Conservation (phyloP, 2,888 invertebrate species). For the Macaria liturata region DNA sequence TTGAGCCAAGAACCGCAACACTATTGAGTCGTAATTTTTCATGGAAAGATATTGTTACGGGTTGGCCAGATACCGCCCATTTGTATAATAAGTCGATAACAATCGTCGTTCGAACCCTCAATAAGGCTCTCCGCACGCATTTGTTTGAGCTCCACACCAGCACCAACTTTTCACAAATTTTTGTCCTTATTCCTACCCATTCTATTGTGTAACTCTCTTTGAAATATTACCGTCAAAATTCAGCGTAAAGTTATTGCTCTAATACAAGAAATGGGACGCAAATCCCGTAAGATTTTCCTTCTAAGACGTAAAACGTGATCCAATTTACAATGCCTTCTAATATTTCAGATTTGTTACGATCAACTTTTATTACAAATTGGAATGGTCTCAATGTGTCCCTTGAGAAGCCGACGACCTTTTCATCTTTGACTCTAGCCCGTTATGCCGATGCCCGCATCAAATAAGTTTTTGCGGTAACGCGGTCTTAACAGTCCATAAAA, state of each 20-base stretch:
- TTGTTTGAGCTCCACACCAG: slow-evolving; percentile 50
- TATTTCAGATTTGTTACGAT: slow-evolving; percentile 72
- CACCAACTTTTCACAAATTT: slow-evolving; percentile 43
- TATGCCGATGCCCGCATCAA: slow-evolving; percentile 46
- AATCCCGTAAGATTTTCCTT: slow-evolving; percentile 52
- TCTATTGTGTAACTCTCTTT: slow-evolving; percentile 36
- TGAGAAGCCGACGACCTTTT: slow-evolving; percentile 51
- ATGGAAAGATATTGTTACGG: slow-evolving; percentile 69
- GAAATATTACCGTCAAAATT: slow-evolving; percentile 36
- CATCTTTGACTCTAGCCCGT: slow-evolving; percentile 50
- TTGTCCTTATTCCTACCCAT: slow-evolving; percentile 38
- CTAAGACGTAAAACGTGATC: slow-evolving; percentile 69
- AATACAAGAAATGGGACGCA: slow-evolving; percentile 48
- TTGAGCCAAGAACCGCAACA: slow-evolving; percentile 63
- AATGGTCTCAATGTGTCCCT: slow-evolving; percentile 63
- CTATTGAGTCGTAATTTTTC: slow-evolving; percentile 65
- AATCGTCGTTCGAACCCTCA: slow-evolving; percentile 60
- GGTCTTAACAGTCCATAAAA: slow-evolving; percentile 31
- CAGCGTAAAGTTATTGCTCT: slow-evolving; percentile 34
- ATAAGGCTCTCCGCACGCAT: slow-evolving; percentile 55
- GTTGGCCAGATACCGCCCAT: slow-evolving; percentile 66
- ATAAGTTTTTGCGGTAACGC: slow-evolving; percentile 40
- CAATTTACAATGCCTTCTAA: slow-evolving; percentile 68
- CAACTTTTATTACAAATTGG: slow-evolving; percentile 73
- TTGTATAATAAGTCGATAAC: slow-evolving; percentile 78